A percentile compares a stretch with the other conserved stretches of the same genome.
Evolutionary conservation across 2,888 invertebrate genomes (phyloP).

Genomic region (Chouioia cunea): DNA sequence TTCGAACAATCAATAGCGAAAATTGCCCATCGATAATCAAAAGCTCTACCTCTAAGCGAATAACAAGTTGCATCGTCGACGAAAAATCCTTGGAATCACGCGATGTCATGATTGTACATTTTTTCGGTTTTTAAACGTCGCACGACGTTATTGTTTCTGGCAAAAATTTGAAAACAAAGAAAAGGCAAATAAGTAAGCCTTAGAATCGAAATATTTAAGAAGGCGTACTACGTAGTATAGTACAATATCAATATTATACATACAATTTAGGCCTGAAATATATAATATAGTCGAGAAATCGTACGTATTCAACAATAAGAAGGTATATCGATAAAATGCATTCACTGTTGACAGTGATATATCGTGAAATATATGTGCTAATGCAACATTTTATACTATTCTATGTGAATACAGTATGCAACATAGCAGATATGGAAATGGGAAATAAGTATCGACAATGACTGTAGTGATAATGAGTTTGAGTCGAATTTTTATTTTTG

Average conservation of each 20-base stretch:
- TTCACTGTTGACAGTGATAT: slow-evolving; percentile 41
- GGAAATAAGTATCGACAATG: too few relatives aligned
- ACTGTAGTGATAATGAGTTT: too few relatives aligned
- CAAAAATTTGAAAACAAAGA: neutral
- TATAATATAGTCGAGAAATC: too few relatives aligned
- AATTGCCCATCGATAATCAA: slow-evolving; percentile 52
- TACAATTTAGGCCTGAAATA: slow-evolving; percentile 24
- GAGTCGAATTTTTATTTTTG: too few relatives aligned
- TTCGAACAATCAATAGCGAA: too few relatives aligned
- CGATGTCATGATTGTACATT: slow-evolving; percentile 46
- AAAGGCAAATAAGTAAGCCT: neutral
- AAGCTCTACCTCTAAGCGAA: slow-evolving; percentile 54
- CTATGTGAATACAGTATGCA: too few relatives aligned
- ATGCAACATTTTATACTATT: too few relatives aligned
- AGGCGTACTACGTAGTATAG: neutral
- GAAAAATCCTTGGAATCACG: slow-evolving; percentile 50
- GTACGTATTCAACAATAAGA: too few relatives aligned
- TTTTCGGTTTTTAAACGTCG: slow-evolving; percentile 19
- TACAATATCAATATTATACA: too few relatives aligned
- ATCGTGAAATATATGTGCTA: slow-evolving; percentile 1
- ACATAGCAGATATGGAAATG: too few relatives aligned
- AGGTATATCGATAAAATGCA: slow-evolving; percentile 1
- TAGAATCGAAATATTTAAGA: slow-evolving; percentile 7
- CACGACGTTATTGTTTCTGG: neutral
- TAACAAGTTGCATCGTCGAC: slow-evolving; percentile 46